Conservation (phyloP, 2,113 vertebrate genomes). For the Lates calcarifer region DNA sequence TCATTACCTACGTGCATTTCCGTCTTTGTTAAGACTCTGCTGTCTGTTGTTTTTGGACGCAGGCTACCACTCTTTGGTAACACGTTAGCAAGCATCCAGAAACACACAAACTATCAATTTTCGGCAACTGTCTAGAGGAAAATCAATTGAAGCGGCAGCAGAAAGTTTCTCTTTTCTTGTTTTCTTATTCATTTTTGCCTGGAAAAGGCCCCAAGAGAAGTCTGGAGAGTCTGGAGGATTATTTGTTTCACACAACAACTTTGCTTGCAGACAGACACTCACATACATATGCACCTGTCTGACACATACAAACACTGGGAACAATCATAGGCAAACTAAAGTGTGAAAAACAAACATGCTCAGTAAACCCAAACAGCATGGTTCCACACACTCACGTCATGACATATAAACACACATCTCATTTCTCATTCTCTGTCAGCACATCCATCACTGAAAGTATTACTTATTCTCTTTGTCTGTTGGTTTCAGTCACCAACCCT, state of each 20-base stretch:
- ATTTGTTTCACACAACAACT: slow-evolving; percentile 27
- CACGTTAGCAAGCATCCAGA: neutral
- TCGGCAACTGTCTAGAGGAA: slow-evolving; percentile 28
- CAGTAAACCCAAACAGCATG: neutral
- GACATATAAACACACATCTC: slow-evolving; percentile 4
- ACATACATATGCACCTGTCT: neutral
- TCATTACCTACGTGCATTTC: neutral
- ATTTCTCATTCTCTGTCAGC: slow-evolving; percentile 18
- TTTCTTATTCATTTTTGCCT: neutral
- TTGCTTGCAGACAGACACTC: slow-evolving; percentile 6
- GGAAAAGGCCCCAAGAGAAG: slow-evolving; percentile 6
- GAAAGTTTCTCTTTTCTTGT: slow-evolving; percentile 16
- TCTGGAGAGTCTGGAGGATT: slow-evolving; percentile 31
- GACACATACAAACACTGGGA: neutral
- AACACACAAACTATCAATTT: slow-evolving; percentile 19
- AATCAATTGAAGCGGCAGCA: slow-evolving; percentile 24
- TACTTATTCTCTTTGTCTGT: slow-evolving; percentile 11
- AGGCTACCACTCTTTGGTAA: slow-evolving; percentile 13
- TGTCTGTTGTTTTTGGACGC: slow-evolving; percentile 24
- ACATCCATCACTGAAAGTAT: neutral
- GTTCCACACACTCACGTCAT: neutral
- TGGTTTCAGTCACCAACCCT: neutral
- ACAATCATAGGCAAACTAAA: neutral
- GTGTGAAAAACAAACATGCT: neutral
- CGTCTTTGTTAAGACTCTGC: slow-evolving; percentile 9